These are phyloP conservation scores for Agonopterix heracliana DNA, from an alignment of 2,888 invertebrate species.

Conservation along the genomic window DNA sequence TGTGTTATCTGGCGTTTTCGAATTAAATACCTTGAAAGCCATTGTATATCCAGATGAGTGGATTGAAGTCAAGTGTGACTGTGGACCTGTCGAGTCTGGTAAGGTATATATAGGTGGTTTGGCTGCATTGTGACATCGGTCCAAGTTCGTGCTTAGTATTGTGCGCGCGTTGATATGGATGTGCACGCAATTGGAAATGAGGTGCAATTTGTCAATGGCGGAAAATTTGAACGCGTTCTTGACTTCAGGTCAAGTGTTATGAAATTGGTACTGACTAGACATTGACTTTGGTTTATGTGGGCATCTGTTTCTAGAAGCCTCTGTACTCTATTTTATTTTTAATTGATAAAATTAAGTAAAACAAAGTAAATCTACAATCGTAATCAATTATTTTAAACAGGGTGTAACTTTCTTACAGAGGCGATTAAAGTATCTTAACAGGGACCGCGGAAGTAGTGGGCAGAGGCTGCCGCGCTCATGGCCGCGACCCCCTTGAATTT, in stretches of 20 bases:
- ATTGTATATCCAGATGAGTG: background rate
- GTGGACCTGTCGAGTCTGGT: background rate
- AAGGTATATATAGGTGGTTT: background rate
- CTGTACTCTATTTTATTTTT: no score
- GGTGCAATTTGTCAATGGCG: slow-evolving; percentile 65
- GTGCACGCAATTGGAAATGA: slow-evolving; percentile 70
- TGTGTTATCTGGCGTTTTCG: no score
- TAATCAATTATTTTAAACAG: no score
- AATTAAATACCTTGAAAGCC: background rate
- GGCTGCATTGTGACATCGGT: slow-evolving; percentile 4
- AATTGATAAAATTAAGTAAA: no score
- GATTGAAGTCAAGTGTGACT: background rate
- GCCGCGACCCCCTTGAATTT: no score
- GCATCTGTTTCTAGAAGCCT: no score
- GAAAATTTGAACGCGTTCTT: slow-evolving; percentile 61
- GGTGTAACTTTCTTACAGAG: no score
- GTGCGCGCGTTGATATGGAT: slow-evolving; percentile 55
- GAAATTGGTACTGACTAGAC: slow-evolving; percentile 27
- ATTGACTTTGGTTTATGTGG: background rate
- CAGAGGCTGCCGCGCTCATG: no score
- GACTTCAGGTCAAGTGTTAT: slow-evolving; percentile 62
- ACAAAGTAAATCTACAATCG: no score
- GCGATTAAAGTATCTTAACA: no score
- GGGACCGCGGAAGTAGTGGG: no score
- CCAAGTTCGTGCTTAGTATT: slow-evolving; percentile 67